A percentile compares a stretch with the other conserved stretches of the same genome.
Conservation (phyloP, 2,797 vertebrate species). For the Knipowitschia caucasica region DNA sequence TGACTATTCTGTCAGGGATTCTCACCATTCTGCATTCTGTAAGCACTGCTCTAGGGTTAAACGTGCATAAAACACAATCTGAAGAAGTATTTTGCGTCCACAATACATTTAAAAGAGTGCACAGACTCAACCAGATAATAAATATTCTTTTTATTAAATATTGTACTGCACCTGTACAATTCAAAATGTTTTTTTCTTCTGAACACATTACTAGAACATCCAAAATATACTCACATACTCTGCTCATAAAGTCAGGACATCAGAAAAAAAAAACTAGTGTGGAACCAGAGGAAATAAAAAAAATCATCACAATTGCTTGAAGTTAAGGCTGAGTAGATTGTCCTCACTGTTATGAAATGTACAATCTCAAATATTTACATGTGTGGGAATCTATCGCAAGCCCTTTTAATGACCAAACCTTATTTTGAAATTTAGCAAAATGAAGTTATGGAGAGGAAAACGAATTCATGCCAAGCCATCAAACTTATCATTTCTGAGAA, state of each 20-base stretch:
- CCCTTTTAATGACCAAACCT: conserved; percentile 11
- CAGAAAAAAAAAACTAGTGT: conserved; percentile 15
- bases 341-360: conserved; percentile 34
- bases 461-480: no score
- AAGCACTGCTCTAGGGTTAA: no score
- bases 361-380: conserved; percentile 17
- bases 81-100: neutral
- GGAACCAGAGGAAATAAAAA: conserved; percentile 17
- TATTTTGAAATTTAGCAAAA: conserved; percentile 19
- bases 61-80: no score
- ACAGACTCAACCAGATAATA: conserved; percentile 71
- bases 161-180: conserved; percentile 77
- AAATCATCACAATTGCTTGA: conserved; percentile 32
- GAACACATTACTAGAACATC: conserved; percentile 58
- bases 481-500: no score
- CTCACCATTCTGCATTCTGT: no score
- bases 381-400: conserved; percentile 1
- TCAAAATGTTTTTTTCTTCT: conserved; percentile 78
- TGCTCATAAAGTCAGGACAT: conserved; percentile 32
- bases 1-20: no score
- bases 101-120: neutral
- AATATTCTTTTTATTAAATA: conserved; percentile 97
- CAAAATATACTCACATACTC: conserved; percentile 38
- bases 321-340: conserved; percentile 60
- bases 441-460: neutral